These are phyloP conservation scores for Heterotis niloticus DNA, from an alignment of 2,113 vertebrate genomes.

Conservation along the genomic window DNA sequence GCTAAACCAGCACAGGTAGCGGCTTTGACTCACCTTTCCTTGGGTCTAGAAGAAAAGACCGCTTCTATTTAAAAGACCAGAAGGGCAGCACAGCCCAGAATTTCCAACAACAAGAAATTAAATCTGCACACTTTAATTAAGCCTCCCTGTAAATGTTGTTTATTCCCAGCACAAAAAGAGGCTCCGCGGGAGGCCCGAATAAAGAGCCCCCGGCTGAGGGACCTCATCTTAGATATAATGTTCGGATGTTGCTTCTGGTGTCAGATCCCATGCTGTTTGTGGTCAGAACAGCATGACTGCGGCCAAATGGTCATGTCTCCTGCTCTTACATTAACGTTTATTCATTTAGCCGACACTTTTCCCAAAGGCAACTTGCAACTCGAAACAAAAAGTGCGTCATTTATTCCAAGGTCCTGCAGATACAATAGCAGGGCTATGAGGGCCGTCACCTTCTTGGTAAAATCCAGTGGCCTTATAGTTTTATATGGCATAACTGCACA, in stretches of 20 bases:
- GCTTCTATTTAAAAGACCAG: background rate
- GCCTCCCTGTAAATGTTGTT: background rate
- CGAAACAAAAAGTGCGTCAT: too few relatives aligned
- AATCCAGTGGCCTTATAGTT: too few relatives aligned
- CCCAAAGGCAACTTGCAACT: too few relatives aligned
- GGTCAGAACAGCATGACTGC: background rate
- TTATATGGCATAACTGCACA: too few relatives aligned
- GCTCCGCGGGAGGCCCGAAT: too few relatives aligned
- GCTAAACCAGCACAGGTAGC: background rate
- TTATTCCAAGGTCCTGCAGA: too few relatives aligned
- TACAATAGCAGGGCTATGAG: too few relatives aligned
- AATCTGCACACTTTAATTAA: background rate
- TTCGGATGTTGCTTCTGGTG: background rate
- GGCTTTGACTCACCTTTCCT: background rate
- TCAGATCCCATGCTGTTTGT: background rate
- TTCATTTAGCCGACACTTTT: too few relatives aligned
- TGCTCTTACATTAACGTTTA: background rate
- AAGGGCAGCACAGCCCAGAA: background rate
- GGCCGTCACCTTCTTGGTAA: background rate
- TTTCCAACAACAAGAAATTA: background rate
- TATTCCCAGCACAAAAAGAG: background rate
- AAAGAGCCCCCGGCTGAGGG: too few relatives aligned
- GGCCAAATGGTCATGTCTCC: too few relatives aligned
- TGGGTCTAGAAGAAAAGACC: background rate
- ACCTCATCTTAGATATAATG: background rate